Evolutionary conservation across 2,797 vertebrate species (phyloP), one percentile per base, ranked within the genome.

Genomic region (Fistularia tabacaria): DNA sequence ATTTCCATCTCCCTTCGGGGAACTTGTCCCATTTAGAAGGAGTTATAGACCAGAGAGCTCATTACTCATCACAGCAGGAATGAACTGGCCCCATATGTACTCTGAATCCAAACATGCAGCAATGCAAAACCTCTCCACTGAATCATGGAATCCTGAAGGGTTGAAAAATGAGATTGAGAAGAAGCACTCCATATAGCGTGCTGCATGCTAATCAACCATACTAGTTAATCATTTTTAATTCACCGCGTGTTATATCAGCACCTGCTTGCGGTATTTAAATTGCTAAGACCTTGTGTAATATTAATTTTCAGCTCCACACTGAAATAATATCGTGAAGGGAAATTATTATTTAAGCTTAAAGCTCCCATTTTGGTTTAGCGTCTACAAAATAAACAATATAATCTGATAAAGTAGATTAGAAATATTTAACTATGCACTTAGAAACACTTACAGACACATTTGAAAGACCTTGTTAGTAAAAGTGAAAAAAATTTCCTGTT

Each of bases 11-110:
- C 64, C 48, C 66, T 65, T 52, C 36, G 66, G 58, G 64, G 49
- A 64, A 60, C 56, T 54, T 57, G 59, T 14, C 69, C 66, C 62
- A 73, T 80, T 80, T 74, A 74, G 54, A 62, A 42, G 8, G 57
- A 71, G 58, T 77, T 73, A 68, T 58, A 64, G 56, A 76, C 64
- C 58, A 36, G 47, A 55, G 57, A 58, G 72, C 65, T 79, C 80
- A 84, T 88, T 81, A 81, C 71, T 87, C 72, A 85, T 62, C 39
- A 71, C 65, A 74, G 65, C 74, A 64, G 57, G 59, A 74, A 50
- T 69, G 65, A 77, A 69, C 38, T 47, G 52, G 65, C 36, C 12
- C 66, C 61, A 71, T 63, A 72, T 73, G 64, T 64, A 50, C 54
- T 53, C 46, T 62, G 55, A 54, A 69, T 64, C 13, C 46, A 45